A percentile compares a stretch with the other conserved stretches of the same genome.
These are phyloP conservation scores for Pygocentrus nattereri DNA, from an alignment of 2,797 vertebrate species.

Conservation along the genomic window DNA sequence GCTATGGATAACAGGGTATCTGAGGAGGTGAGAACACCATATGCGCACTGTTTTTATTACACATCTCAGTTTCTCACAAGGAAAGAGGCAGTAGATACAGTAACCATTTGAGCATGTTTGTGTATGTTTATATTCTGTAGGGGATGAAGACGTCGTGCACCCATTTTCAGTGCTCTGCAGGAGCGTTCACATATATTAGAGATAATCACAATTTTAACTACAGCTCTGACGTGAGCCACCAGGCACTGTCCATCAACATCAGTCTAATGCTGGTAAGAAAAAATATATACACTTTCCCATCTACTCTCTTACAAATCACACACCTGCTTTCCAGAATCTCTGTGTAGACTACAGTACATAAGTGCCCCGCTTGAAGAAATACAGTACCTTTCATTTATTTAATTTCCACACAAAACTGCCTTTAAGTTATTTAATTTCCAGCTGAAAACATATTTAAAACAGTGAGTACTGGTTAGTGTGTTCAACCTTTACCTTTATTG, in stretches of 20 bases:
- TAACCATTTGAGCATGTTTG: conserved; percentile 14
- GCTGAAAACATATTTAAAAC: too few relatives aligned
- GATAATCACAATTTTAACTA: conserved; percentile 85
- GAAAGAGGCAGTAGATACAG: too few relatives aligned
- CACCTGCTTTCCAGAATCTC: background rate
- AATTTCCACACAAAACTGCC: background rate
- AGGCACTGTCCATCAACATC: conserved; percentile 86
- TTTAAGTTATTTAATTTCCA: too few relatives aligned
- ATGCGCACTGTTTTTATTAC: background rate
- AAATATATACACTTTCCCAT: background rate
- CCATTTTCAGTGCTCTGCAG: conserved; percentile 86
- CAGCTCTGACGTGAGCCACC: conserved; percentile 87
- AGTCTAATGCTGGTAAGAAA: conserved; percentile 87
- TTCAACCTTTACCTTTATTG: too few relatives aligned
- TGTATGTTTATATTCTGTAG: conserved; percentile 60
- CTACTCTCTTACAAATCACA: conserved; percentile 19
- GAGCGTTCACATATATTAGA: conserved; percentile 82
- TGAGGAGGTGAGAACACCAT: conserved; percentile 78
- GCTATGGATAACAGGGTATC: conserved; percentile 88
- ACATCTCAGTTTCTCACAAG: background rate
- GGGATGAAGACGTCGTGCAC: conserved; percentile 91
- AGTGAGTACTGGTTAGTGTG: too few relatives aligned
- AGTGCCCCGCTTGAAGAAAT: background rate
- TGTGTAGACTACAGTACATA: background rate
- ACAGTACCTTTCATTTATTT: background rate